phyloP scores from a whole-genome alignment of 64 coral and sea anemone species.

The Montipora sp. region DNA sequence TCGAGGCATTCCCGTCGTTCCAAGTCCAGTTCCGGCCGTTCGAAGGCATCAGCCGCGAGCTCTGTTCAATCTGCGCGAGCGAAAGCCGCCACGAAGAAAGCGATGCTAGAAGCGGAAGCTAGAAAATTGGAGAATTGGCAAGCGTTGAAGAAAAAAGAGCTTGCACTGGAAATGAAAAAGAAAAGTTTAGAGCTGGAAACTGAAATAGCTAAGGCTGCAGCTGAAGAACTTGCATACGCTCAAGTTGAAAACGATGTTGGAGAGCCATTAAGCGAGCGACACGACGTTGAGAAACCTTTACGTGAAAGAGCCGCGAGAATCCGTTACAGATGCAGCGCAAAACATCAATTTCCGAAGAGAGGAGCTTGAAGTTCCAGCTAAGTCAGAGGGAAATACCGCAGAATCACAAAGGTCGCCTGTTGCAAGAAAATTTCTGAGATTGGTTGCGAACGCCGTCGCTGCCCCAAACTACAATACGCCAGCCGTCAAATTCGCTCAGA shows the following conservation, averaged over 20 bases:
- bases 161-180: not conserved
- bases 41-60: not conserved
- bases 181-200: conserved; percentile 20
- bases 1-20: not conserved
- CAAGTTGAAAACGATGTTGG: not conserved
- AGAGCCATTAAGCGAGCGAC: no score
- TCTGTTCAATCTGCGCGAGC: not conserved
- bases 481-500: no score
- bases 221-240: conserved; percentile 5
- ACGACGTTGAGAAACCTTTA: no score
- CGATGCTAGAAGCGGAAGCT: not conserved
- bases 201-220: not conserved
- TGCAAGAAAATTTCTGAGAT: no score
- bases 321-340: no score
- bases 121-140: not conserved
- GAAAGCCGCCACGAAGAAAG: not conserved
- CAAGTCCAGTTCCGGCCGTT: not conserved
- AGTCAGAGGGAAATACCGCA: no score
- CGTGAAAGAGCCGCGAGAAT: no score
- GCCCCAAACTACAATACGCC: no score
- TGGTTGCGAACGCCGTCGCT: no score
- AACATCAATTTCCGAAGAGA: no score
- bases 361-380: no score
- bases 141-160: not conserved
- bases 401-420: no score